Evolutionary conservation across 2,797 vertebrate genomes (phyloP), one percentile per base, ranked within the genome.

Genomic region (Microchirus variegatus): DNA sequence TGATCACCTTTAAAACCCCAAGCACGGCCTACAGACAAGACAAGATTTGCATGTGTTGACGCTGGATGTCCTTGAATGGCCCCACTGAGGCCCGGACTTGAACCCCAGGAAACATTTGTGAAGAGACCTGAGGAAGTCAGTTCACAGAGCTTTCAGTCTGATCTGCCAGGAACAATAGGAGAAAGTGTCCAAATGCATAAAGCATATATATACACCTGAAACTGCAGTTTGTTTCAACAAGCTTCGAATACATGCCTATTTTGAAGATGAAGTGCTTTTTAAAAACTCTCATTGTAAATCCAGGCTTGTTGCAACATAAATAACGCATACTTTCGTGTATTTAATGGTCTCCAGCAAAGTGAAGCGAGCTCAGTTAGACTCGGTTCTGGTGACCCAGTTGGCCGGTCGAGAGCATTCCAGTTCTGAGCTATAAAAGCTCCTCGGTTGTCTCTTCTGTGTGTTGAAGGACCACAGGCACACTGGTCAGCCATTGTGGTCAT

Each of bases 301-400:
- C 31, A 1, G 31, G 31, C 31, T 31, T 31, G 31, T 7, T 6
- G 22, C 35, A 59, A 14, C 9, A 31, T 38, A 35, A 57, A 50
- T 22, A 38, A 44, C 15, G 15, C 15, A 26, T 37, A 9, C 16
- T 41, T 60, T n/a, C n/a, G n/a, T n/a, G 19, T 49, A 26, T 37
- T 48, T 17, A 52, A 40, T 46, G 15, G 15, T 38, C 54, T 56
- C 41, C 38, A 40, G 18, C 6, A 49, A 22, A 59, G 46, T 57
- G 35, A 59, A 60, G 54, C 36, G 37, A 26, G 46, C 62, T 59
- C 59, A 53, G 52, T 59, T 48, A 49, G 52, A 61, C 49, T 31
- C 47, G 63, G 43, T 52, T 74, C 63, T 63, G 51, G 59, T 57
- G 40, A 51, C 17, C 56, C 17, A 26, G 5, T 63, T 62, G 52